These are phyloP conservation scores for Pomacea maculata DNA, from an alignment of 1,140 invertebrate genomes.

Conservation along the genomic window DNA sequence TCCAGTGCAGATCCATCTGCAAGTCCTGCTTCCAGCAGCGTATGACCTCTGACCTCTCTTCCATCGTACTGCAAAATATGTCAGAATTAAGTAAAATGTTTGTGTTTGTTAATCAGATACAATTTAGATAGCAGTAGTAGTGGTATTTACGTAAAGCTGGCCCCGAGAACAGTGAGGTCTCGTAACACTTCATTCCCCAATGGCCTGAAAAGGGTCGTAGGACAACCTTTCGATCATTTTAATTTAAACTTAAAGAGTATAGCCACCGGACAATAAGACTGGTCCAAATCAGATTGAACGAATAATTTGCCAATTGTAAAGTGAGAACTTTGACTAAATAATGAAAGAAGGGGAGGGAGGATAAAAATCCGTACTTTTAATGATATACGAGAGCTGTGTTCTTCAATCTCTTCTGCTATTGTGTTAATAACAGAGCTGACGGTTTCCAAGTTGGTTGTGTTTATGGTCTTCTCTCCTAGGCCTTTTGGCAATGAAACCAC, in stretches of 20 bases:
- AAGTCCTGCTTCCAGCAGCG: slow-evolving; percentile 11
- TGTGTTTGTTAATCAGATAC: not conserved
- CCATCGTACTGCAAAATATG: not conserved
- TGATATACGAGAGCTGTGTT: not conserved
- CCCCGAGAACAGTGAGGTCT: not conserved
- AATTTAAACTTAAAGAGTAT: no score
- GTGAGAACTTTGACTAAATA: no score
- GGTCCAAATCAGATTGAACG: no score
- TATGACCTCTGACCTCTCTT: not conserved
- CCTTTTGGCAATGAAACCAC: slow-evolving; percentile 14
- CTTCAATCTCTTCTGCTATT: slow-evolving; percentile 16
- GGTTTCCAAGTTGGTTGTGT: slow-evolving; percentile 6
- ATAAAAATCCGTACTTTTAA: not conserved
- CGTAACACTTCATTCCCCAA: no score
- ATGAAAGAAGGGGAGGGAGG: no score
- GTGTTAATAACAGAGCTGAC: not conserved
- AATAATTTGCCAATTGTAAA: no score
- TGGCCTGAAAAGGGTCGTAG: no score
- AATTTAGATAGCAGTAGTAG: not conserved
- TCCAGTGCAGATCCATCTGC: slow-evolving; percentile 5
- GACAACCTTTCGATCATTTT: no score
- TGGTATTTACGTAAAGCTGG: not conserved
- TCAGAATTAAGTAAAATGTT: not conserved
- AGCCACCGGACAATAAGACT: no score
- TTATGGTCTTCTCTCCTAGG: slow-evolving; percentile 14